These are phyloP conservation scores for Tenthredo distinguenda DNA, from an alignment of 2,888 invertebrate species.

Conservation along the genomic window DNA sequence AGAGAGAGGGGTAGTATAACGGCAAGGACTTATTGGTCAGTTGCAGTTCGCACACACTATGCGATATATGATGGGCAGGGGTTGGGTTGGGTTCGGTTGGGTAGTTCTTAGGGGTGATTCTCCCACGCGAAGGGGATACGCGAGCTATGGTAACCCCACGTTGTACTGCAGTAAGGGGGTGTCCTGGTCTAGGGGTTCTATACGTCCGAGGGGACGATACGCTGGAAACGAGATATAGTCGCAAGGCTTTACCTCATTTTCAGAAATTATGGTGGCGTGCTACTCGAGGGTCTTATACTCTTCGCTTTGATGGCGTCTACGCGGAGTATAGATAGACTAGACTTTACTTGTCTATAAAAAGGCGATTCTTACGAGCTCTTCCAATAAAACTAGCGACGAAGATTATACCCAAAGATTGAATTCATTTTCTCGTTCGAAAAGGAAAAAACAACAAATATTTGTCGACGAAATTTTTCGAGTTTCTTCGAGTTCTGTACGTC, in stretches of 20 bases:
- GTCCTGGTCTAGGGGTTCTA: slow-evolving; percentile 25
- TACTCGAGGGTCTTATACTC: slow-evolving; percentile 29
- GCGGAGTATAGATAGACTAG: not conserved
- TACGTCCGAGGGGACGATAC: slow-evolving; percentile 28
- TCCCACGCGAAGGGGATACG: slow-evolving; percentile 62
- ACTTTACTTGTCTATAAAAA: not conserved
- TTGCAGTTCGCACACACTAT: slow-evolving; percentile 71
- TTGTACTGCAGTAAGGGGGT: slow-evolving; percentile 61
- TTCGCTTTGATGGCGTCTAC: slow-evolving; percentile 17
- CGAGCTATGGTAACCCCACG: slow-evolving; percentile 63
- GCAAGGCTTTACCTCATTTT: slow-evolving; percentile 65
- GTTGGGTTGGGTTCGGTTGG: slow-evolving; percentile 55
- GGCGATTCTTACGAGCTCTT: not conserved
- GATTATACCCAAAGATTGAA: not conserved
- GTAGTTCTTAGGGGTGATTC: slow-evolving; percentile 55
- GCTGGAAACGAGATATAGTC: slow-evolving; percentile 58
- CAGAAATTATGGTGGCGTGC: slow-evolving; percentile 66
- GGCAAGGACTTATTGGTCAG: slow-evolving; percentile 72
- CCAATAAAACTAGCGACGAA: not conserved
- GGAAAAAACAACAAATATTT: not conserved
- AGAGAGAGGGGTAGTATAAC: slow-evolving; percentile 65
- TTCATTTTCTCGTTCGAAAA: not conserved
- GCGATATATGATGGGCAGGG: slow-evolving; percentile 62
- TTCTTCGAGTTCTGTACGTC: not conserved
- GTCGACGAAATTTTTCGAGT: not conserved